These are phyloP conservation scores for Drosophila limbata DNA, from an alignment of 2,888 invertebrate genomes.

Conservation along the genomic window DNA sequence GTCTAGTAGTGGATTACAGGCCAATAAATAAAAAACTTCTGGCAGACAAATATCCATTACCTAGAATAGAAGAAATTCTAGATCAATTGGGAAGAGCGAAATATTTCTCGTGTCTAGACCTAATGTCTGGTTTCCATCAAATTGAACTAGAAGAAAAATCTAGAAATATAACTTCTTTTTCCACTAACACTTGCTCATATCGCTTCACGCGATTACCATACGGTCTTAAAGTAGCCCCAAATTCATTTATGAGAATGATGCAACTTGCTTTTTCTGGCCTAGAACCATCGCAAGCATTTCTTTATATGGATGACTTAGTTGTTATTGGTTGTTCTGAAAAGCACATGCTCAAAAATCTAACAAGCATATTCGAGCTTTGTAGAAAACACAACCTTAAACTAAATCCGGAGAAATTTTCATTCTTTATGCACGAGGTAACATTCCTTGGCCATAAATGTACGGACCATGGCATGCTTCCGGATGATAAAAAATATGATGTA, in stretches of 20 bases:
- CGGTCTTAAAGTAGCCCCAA: background rate
- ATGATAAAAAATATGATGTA: constrained; percentile 2
- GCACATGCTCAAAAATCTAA: background rate
- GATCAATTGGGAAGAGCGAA: background rate
- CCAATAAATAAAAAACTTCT: no score
- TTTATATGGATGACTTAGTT: background rate
- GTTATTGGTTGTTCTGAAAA: background rate
- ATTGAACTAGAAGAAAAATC: background rate
- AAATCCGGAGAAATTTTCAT: background rate
- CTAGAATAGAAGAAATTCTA: background rate
- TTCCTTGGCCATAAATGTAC: background rate
- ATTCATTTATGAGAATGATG: background rate
- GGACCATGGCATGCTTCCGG: background rate
- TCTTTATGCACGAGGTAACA: background rate
- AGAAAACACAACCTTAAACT: no score
- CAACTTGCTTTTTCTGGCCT: background rate
- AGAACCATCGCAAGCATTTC: background rate
- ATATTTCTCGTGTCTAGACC: constrained; percentile 4
- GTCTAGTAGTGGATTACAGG: background rate
- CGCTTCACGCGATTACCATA: background rate
- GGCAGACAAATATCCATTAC: background rate
- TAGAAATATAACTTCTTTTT: constrained; percentile 1
- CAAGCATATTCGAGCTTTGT: background rate
- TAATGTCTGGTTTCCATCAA: constrained; percentile 8
- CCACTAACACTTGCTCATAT: background rate